A percentile compares a stretch with the other conserved stretches of the same genome.
phyloP scores from a whole-genome alignment of 2,888 invertebrate species.

The Amiota minor region DNA sequence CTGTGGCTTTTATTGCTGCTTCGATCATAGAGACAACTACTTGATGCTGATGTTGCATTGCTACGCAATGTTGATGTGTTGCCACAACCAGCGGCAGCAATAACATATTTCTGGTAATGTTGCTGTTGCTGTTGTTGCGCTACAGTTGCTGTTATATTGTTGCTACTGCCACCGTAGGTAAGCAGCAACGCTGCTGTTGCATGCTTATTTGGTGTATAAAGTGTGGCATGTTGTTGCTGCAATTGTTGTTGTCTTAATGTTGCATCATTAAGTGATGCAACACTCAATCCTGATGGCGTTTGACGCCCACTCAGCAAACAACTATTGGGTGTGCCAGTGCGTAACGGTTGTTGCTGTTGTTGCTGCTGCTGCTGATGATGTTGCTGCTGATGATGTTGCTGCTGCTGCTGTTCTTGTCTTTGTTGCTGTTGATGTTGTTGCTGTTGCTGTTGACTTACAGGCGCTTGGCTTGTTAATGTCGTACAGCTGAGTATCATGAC shows the following conservation, averaged over 20 bases:
- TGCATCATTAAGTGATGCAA: constrained; percentile 63
- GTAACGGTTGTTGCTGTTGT: constrained; percentile 52
- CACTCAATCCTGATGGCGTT: constrained; percentile 64
- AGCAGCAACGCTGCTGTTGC: constrained; percentile 56
- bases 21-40: constrained; percentile 62
- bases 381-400: constrained; percentile 34
- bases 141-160: constrained; percentile 51
- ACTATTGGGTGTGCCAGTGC: constrained; percentile 56
- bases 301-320: constrained; percentile 63
- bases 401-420: constrained; percentile 38
- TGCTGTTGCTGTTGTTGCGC: constrained; percentile 56
- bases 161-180: constrained; percentile 61
- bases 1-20: constrained; percentile 16
- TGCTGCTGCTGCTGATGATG: constrained; percentile 40
- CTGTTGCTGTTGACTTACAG: constrained; percentile 44
- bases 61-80: constrained; percentile 48
- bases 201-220: constrained; percentile 55
- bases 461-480: constrained; percentile 63
- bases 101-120: constrained; percentile 63
- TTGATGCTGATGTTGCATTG: constrained; percentile 52
- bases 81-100: constrained; percentile 21
- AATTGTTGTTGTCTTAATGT: constrained; percentile 41
- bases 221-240: constrained; percentile 50
- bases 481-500: constrained; percentile 73
- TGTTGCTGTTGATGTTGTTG: constrained; percentile 33